A percentile compares a stretch with the other conserved stretches of the same genome.
Conservation (phyloP, 2,888 invertebrate genomes). For the Andrena marginata region DNA sequence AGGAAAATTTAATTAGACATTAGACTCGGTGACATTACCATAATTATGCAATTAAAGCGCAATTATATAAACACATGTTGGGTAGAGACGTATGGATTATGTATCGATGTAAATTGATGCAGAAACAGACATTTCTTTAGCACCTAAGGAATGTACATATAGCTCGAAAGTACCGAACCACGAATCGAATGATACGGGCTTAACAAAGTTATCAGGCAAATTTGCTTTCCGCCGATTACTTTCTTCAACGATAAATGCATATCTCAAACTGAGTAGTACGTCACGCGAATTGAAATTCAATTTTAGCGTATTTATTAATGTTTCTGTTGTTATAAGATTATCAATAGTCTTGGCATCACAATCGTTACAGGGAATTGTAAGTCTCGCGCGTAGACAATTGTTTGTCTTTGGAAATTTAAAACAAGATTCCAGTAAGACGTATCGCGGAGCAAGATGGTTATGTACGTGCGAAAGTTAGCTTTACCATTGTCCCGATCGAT, state of each 20-base stretch:
- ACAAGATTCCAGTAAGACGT: background rate
- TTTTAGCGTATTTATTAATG: background rate
- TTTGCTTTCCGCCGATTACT: background rate
- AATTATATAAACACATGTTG: background rate
- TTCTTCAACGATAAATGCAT: background rate
- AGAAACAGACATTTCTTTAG: background rate
- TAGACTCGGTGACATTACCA: background rate
- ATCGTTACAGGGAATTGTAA: background rate
- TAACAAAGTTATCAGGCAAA: background rate
- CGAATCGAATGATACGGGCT: background rate
- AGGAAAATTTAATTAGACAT: background rate
- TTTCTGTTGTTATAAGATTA: background rate
- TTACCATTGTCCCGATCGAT: slow-evolving; percentile 40
- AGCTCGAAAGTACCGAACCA: background rate
- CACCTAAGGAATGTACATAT: background rate
- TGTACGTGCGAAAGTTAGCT: slow-evolving; percentile 24
- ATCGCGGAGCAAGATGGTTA: slow-evolving; percentile 37
- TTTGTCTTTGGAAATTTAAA: background rate
- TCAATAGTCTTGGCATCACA: background rate
- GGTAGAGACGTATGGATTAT: background rate
- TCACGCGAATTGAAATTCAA: background rate
- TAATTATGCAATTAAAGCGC: background rate
- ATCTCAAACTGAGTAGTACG: background rate
- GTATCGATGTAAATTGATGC: background rate
- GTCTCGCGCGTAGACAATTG: background rate